Percentiles rank a stretch among this genome's conserved stretches.
phyloP scores from a whole-genome alignment of 2,888 invertebrate species.

The Crossocerus cetratus region DNA sequence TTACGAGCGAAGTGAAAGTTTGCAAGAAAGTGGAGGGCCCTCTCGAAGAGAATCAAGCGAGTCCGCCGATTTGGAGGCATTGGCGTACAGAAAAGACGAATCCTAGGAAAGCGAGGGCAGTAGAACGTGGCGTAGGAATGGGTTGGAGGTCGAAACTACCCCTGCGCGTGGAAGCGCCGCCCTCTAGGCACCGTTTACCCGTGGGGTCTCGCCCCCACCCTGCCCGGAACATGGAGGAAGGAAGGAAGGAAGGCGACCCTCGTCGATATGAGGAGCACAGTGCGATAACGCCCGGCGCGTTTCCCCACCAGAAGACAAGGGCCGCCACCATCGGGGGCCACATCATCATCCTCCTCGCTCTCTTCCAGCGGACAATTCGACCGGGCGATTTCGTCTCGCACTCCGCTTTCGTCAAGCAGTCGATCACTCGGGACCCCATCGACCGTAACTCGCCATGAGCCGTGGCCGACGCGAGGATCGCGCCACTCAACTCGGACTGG shows the following conservation, averaged over 20 bases:
- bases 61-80: background rate
- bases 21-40: too few relatives aligned
- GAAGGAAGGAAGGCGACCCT: slow-evolving; percentile 39
- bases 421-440: background rate
- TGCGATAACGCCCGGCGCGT: slow-evolving; percentile 28
- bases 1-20: too few relatives aligned
- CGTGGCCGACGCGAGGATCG: background rate
- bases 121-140: slow-evolving; percentile 21
- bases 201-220: slow-evolving; percentile 49
- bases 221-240: slow-evolving; percentile 46
- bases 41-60: too few relatives aligned
- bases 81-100: too few relatives aligned
- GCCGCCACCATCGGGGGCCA: slow-evolving; percentile 47
- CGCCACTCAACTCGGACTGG: background rate
- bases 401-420: background rate
- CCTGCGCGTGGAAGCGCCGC: slow-evolving; percentile 58
- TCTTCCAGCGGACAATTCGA: slow-evolving; percentile 9
- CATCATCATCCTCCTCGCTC: slow-evolving; percentile 28
- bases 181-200: slow-evolving; percentile 48
- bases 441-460: background rate
- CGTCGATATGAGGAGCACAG: slow-evolving; percentile 42
- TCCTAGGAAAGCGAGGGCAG: background rate
- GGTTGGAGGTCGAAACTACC: slow-evolving; percentile 21
- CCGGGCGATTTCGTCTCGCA: background rate
- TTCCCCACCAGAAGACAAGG: slow-evolving; percentile 39